A percentile compares a stretch with the other conserved stretches of the same genome.
Evolutionary conservation across 2,113 vertebrate species (phyloP).

Genomic region (Neotoma lepida): DNA sequence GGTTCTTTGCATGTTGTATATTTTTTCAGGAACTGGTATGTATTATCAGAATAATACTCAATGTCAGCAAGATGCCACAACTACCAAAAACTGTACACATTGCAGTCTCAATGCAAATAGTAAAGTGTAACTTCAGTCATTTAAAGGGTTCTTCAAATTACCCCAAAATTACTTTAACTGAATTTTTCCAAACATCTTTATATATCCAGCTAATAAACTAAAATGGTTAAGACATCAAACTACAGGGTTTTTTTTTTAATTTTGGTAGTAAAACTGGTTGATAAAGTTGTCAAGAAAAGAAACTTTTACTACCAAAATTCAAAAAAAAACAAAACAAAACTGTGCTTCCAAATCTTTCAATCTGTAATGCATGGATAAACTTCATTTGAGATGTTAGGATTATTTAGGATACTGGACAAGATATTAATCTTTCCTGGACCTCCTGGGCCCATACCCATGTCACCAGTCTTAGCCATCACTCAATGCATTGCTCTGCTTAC

Average conservation of each 20-base stretch:
- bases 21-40: neutral
- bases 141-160: slow-evolving; percentile 81
- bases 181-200: slow-evolving; percentile 78
- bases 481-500: slow-evolving; percentile 94
- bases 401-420: slow-evolving; percentile 95
- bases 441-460: slow-evolving; percentile 89
- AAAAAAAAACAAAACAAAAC: slow-evolving; percentile 84
- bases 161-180: slow-evolving; percentile 84
- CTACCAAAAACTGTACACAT: slow-evolving; percentile 46
- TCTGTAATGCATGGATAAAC: slow-evolving; percentile 96
- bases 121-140: slow-evolving; percentile 77
- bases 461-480: slow-evolving; percentile 85
- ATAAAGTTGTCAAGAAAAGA: no score
- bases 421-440: slow-evolving; percentile 93
- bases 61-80: neutral
- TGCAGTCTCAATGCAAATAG: slow-evolving; percentile 84
- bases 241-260: no score
- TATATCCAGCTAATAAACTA: slow-evolving; percentile 82
- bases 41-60: neutral
- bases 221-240: slow-evolving; percentile 80
- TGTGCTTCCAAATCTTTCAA: slow-evolving; percentile 94
- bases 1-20: neutral
- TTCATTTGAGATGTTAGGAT: slow-evolving; percentile 96
- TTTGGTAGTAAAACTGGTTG: no score
- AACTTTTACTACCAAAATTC: neutral